These are phyloP conservation scores for Myrmophylax atrothorax DNA, from an alignment of 2,113 vertebrate genomes.

Conservation along the genomic window DNA sequence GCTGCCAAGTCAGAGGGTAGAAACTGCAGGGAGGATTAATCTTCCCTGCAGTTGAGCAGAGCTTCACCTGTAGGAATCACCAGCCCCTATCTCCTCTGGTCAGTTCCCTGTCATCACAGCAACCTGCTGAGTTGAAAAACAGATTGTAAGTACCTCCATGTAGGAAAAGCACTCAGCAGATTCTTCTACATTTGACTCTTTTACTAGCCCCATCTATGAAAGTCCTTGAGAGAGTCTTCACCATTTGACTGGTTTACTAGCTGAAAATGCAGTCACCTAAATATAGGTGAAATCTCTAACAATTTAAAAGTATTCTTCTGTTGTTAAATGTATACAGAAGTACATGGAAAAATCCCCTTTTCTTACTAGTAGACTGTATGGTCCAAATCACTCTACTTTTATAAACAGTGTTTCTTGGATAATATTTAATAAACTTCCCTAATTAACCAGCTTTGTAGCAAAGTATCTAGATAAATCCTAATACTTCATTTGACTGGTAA, in stretches of 20 bases:
- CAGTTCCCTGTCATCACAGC: not conserved
- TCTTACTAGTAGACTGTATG: not conserved
- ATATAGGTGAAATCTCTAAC: not conserved
- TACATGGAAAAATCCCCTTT: not conserved
- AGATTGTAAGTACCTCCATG: not conserved
- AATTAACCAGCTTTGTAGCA: not conserved
- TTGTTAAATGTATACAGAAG: not conserved
- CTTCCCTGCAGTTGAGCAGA: not conserved
- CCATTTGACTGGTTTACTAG: not conserved
- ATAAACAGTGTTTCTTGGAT: not conserved
- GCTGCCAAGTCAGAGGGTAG: not conserved
- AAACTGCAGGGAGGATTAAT: not conserved
- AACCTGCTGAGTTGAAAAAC: not conserved
- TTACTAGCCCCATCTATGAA: not conserved
- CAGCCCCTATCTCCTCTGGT: accelerated
- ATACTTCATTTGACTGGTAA: not conserved
- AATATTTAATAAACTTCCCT: not conserved
- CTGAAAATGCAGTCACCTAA: not conserved
- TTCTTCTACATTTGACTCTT: not conserved
- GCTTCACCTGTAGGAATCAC: not conserved
- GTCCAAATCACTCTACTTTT: not conserved
- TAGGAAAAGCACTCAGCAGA: not conserved
- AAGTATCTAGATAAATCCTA: not conserved
- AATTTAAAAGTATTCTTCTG: not conserved
- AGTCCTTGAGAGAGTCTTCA: not conserved